phyloP scores from a whole-genome alignment of 2,797 vertebrate species.

The Falco novaeseelandiae region DNA sequence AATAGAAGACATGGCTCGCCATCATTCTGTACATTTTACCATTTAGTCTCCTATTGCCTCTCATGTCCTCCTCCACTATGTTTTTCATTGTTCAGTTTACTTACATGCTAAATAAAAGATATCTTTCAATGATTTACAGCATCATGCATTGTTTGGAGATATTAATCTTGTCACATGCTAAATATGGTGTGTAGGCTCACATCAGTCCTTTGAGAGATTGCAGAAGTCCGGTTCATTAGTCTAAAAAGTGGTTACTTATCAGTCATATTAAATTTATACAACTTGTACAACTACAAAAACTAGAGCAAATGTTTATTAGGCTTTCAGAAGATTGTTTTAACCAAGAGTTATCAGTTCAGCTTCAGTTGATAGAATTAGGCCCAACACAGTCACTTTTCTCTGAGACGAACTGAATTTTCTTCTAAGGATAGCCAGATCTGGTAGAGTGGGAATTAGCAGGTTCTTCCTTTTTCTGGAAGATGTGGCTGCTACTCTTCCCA shows the following conservation, averaged over 20 bases:
- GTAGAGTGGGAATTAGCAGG: neutral
- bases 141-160: neutral
- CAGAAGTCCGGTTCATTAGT: neutral
- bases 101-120: neutral
- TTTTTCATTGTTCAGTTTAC: neutral
- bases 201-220: neutral
- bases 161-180: neutral
- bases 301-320: neutral
- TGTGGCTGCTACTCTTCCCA: neutral
- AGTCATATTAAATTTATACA: neutral
- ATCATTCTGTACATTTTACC: neutral
- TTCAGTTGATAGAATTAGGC: neutral
- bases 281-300: neutral
- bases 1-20: neutral
- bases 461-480: neutral
- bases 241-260: neutral
- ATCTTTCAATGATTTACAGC: neutral
- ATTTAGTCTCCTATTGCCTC: neutral
- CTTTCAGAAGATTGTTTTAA: neutral
- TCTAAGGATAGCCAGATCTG: neutral
- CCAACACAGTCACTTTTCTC: neutral
- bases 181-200: neutral
- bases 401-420: neutral
- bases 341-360: neutral
- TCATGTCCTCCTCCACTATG: neutral